A percentile compares a stretch with the other conserved stretches of the same genome.
Evolutionary conservation across 2,797 vertebrate genomes (phyloP).

Genomic region (Centroberyx gerrardi): DNA sequence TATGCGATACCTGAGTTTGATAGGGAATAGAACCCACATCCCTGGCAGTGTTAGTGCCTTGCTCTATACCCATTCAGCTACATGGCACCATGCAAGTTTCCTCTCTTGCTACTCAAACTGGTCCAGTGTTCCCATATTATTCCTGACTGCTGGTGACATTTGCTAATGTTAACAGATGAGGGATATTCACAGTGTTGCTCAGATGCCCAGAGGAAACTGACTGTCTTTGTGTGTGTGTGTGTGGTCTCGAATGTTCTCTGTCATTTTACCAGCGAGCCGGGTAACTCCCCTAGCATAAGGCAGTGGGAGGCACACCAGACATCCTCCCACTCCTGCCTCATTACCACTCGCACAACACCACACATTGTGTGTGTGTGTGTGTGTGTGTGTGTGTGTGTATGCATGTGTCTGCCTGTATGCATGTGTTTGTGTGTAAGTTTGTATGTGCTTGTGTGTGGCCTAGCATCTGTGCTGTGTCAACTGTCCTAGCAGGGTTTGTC

Average conservation of each 20-base stretch:
- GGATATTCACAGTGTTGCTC: constrained; percentile 36
- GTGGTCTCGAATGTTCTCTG: constrained; percentile 39
- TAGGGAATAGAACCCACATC: no score
- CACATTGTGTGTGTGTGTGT: constrained; percentile 16
- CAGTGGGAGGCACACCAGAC: constrained; percentile 63
- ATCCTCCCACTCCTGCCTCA: constrained; percentile 67
- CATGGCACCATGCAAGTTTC: background rate
- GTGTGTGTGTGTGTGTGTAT: constrained; percentile 22
- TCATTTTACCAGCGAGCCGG: constrained; percentile 51
- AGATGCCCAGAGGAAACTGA: constrained; percentile 32
- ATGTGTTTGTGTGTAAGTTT: constrained; percentile 20
- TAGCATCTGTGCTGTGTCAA: constrained; percentile 70
- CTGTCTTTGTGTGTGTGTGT: constrained; percentile 6
- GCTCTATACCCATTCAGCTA: no score
- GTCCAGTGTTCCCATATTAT: constrained; percentile 24
- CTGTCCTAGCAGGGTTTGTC: constrained; percentile 43
- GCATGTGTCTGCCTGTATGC: constrained; percentile 4
- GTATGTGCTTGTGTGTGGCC: constrained; percentile 36
- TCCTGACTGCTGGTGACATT: constrained; percentile 28
- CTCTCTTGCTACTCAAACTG: constrained; percentile 4
- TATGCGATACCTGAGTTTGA: no score
- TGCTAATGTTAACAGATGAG: constrained; percentile 64
- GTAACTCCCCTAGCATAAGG: constrained; percentile 72
- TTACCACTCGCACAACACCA: constrained; percentile 67
- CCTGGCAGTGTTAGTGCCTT: no score